Base-by-base conservation (phyloP, 2,113 vertebrate species). In the Nycticryphes semicollaris region DNA sequence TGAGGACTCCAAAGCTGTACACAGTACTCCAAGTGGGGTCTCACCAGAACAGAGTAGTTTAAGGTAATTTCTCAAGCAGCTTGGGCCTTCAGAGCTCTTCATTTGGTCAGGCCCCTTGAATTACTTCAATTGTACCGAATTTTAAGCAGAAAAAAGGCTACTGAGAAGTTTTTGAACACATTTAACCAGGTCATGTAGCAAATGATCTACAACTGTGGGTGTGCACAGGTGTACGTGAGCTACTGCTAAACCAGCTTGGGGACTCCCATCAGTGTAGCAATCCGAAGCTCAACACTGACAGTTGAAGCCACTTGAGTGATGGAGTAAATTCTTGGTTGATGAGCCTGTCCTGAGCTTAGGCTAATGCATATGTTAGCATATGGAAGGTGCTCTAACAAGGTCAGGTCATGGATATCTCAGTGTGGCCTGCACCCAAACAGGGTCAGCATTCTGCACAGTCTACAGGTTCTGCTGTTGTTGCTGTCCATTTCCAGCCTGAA, bases 121-220 rank as follows among this genome's bases (percentile, higher is more conserved):
- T 94, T 56, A 60, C 28, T 90, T 85, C 14, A 33, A 1, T 0
- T 76, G 45, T 60, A 69, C 24, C 76, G 53, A 85, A 60, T 79
- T 82, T 92, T 68, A 30, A 80, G 70, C 20, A 54, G 57, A 54
- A 63, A 75, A 45, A 91, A 68, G 14, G 33, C 28, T 5, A 0
- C 62, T 75, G 33, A 48, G 50, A 68, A 48, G 19, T 48, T 93
- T 83, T 85, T 64, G 31, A 90, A 56, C 35, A 25, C 22, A 6
- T 62, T 84, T 78, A 45, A 39, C 50, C 76, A 8, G 30, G 6
- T 28, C 45, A 20, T 28, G 8, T 70, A 69, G 81, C 33, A 66
- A 87, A 28, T 7, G 35, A 20, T 67, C 30, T 66, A 11, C 0
- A 0, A 3, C 68, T 51, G 27, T n/a, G 60, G 8, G 43, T 48